phyloP scores from a whole-genome alignment of 2,113 vertebrate genomes.

The Channa argus region DNA sequence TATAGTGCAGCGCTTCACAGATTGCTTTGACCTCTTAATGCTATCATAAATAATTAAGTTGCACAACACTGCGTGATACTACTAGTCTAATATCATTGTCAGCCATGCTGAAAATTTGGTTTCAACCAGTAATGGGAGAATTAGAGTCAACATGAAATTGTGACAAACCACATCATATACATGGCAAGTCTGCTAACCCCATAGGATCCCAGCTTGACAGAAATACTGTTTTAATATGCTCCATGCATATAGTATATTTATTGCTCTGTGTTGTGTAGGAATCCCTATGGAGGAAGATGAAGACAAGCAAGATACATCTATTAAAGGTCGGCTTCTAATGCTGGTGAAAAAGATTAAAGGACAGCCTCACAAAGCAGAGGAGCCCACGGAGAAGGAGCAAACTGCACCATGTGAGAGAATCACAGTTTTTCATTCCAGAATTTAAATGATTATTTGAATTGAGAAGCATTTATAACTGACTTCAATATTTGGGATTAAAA shows the following conservation, averaged over 20 bases:
- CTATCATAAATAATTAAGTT: slow-evolving; percentile 76
- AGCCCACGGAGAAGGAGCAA: slow-evolving; percentile 86
- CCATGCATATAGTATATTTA: neutral
- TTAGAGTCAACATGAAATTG: neutral
- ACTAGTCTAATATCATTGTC: slow-evolving; percentile 35
- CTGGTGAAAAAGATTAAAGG: slow-evolving; percentile 94
- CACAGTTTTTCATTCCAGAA: neutral
- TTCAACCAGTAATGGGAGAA: slow-evolving; percentile 14
- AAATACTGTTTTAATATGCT: slow-evolving; percentile 26
- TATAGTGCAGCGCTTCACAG: slow-evolving; percentile 40
- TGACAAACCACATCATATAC: neutral
- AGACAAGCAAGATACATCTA: slow-evolving; percentile 88
- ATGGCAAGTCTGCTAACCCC: slow-evolving; percentile 4
- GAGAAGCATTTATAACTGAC: too few species aligned
- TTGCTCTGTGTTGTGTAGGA: slow-evolving; percentile 78
- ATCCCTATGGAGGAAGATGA: slow-evolving; percentile 94
- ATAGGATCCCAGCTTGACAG: neutral
- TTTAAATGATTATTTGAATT: neutral
- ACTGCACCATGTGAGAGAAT: slow-evolving; percentile 89
- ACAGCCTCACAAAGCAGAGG: slow-evolving; percentile 86
- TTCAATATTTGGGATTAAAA: slow-evolving; percentile 7
- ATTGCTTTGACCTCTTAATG: slow-evolving; percentile 62
- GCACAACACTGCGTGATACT: slow-evolving; percentile 1
- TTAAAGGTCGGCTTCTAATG: slow-evolving; percentile 89
- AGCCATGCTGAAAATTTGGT: neutral